Evolutionary conservation across 2,113 vertebrate species (phyloP).

Genomic region (Recurvirostra avosetta): DNA sequence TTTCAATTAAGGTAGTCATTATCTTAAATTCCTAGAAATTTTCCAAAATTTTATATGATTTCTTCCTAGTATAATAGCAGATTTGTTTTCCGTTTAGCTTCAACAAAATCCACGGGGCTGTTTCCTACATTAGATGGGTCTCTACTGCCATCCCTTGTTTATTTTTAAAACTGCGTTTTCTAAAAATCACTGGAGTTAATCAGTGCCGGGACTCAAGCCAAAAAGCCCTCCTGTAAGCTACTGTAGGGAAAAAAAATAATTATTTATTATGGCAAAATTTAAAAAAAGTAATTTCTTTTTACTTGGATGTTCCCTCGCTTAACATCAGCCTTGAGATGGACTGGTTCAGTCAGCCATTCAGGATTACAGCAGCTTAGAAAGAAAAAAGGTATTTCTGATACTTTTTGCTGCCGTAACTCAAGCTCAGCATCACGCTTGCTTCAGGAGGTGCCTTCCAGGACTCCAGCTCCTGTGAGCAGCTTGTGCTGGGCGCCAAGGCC

Average conservation of each 20-base stretch:
- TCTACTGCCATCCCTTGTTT: conserved; percentile 22
- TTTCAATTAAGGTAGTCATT: neutral
- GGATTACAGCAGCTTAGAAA: neutral
- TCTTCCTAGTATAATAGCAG: neutral
- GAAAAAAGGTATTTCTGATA: too few relatives aligned
- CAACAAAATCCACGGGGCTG: rapidly evolving
- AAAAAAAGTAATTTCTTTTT: neutral
- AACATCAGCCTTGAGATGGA: neutral
- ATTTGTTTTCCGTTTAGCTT: rapidly evolving
- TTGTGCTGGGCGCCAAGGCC: neutral
- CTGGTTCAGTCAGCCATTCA: neutral
- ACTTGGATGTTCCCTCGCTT: neutral
- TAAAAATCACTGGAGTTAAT: neutral
- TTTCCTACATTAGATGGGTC: neutral
- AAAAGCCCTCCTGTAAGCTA: neutral
- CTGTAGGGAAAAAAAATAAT: neutral
- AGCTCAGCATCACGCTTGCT: neutral
- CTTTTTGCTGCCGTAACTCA: neutral
- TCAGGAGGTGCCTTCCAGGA: neutral
- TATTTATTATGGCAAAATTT: neutral
- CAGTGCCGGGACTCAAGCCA: neutral
- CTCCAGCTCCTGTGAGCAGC: neutral
- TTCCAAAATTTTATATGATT: neutral
- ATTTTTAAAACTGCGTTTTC: neutral
- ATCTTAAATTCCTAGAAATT: neutral